Evolutionary conservation across 2,888 invertebrate species (phyloP).

Genomic region (Erebia epiphron): DNA sequence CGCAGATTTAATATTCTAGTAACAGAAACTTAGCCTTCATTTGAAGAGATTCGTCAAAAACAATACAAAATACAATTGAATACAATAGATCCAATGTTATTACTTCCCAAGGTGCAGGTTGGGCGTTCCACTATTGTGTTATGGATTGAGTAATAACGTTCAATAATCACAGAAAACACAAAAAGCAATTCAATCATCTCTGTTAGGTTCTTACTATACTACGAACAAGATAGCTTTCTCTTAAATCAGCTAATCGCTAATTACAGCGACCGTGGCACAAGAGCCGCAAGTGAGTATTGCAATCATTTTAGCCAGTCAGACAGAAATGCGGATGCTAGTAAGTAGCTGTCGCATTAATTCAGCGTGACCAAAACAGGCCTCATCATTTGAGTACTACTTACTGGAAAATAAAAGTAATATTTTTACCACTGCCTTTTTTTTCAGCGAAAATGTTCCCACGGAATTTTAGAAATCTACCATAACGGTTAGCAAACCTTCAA

Average conservation of each 20-base stretch:
- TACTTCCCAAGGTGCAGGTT: constrained; percentile 18
- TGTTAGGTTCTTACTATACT: constrained; percentile 11
- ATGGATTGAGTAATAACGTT: constrained; percentile 17
- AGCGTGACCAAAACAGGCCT: no score
- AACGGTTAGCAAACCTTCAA: no score
- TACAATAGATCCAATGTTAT: constrained; percentile 17
- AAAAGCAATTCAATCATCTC: not conserved
- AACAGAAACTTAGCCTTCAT: constrained; percentile 15
- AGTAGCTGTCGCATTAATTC: no score
- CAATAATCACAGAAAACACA: not conserved
- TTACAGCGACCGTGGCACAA: no score
- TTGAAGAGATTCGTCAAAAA: constrained; percentile 21
- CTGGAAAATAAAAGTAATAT: no score
- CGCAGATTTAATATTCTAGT: not conserved
- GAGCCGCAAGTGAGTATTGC: not conserved
- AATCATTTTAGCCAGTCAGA: not conserved
- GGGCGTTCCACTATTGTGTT: constrained; percentile 13
- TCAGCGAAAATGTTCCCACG: no score
- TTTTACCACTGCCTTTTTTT: no score
- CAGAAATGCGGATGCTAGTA: not conserved
- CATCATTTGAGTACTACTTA: no score
- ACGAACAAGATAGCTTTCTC: constrained; percentile 55
- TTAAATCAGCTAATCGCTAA: constrained; percentile 28
- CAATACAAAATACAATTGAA: constrained; percentile 1
- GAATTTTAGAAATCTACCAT: no score